phyloP scores from a whole-genome alignment of 2,797 vertebrate species.

The Margarornis squamiger region DNA sequence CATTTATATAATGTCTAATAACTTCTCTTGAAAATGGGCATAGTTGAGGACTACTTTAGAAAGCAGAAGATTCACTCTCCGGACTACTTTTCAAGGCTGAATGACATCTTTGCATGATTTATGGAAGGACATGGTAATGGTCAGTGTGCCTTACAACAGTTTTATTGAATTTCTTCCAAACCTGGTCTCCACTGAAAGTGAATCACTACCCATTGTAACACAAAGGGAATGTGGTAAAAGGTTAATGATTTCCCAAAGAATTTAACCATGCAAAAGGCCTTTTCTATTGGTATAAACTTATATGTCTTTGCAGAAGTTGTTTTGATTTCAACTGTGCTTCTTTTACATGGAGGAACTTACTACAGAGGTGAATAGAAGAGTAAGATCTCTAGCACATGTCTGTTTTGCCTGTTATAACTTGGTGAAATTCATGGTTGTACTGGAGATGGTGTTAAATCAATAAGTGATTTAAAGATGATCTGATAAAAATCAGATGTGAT shows the following conservation, averaged over 20 bases:
- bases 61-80: accelerated
- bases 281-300: background rate
- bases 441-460: background rate
- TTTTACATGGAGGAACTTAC: background rate
- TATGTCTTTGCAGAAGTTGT: background rate
- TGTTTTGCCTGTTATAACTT: background rate
- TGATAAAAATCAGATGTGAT: background rate
- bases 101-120: background rate
- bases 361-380: background rate
- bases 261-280: background rate
- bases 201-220: background rate
- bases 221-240: background rate
- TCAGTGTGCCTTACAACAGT: background rate
- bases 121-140: background rate
- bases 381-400: background rate
- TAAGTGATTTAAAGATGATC: background rate
- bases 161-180: background rate
- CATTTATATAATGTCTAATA: background rate
- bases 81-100: background rate
- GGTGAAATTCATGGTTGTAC: background rate
- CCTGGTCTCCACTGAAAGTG: background rate
- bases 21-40: background rate
- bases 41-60: background rate
- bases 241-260: background rate
- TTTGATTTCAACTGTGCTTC: background rate